A percentile compares a stretch with the other conserved stretches of the same genome.
These are phyloP conservation scores for Thecophora atra DNA, from an alignment of 2,888 invertebrate species.

Conservation along the genomic window DNA sequence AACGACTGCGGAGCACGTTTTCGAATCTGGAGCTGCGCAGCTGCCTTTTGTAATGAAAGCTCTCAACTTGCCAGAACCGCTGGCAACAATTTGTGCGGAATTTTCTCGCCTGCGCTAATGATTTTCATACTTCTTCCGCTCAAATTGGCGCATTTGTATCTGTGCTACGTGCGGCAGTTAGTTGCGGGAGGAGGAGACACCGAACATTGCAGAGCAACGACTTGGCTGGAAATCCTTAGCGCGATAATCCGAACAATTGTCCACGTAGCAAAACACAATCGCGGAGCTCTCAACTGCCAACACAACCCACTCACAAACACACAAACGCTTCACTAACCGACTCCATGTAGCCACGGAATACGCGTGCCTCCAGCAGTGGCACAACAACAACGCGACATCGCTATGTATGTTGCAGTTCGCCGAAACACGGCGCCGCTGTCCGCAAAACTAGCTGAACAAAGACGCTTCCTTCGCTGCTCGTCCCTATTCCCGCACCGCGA, in stretches of 20 bases:
- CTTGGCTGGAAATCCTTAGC: constrained; percentile 17
- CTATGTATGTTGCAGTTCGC: constrained; percentile 24
- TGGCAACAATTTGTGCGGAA: too few species aligned
- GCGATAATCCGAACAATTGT: constrained; percentile 25
- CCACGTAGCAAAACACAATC: constrained; percentile 22
- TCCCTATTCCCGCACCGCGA: neutral
- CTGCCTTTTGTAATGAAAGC: too few species aligned
- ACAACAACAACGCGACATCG: neutral
- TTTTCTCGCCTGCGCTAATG: neutral
- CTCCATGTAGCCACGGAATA: neutral
- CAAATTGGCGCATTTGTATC: constrained; percentile 31
- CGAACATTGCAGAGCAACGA: neutral
- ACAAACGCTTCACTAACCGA: neutral
- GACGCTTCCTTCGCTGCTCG: neutral
- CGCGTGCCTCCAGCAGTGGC: neutral
- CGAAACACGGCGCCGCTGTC: constrained; percentile 11
- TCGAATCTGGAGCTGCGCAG: too few species aligned
- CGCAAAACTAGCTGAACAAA: constrained; percentile 17
- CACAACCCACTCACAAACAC: neutral
- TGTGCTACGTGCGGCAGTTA: constrained; percentile 20
- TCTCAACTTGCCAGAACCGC: too few species aligned
- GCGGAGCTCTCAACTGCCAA: neutral
- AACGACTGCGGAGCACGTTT: too few species aligned
- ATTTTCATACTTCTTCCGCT: constrained; percentile 19
- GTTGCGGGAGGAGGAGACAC: neutral